These are phyloP conservation scores for Propithecus deckenii DNA, from an alignment of 2,797 vertebrate genomes.

Conservation along the genomic window DNA sequence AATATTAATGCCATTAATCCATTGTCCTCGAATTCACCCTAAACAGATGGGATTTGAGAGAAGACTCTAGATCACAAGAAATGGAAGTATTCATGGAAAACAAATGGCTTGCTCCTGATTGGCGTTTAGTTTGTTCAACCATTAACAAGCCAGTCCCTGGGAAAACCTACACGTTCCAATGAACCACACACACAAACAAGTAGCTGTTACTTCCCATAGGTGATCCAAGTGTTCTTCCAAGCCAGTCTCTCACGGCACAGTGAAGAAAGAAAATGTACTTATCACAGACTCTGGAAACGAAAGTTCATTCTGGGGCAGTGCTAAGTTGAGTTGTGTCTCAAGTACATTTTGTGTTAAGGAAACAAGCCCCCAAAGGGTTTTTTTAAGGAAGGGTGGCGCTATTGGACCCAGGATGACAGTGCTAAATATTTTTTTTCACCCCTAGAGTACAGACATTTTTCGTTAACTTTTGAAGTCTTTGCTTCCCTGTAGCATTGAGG, in stretches of 20 bases:
- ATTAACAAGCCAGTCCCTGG: conserved; percentile 64
- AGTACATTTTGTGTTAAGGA: neutral
- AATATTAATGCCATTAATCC: conserved; percentile 78
- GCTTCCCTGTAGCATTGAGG: neutral
- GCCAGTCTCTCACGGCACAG: neutral
- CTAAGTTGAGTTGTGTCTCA: neutral
- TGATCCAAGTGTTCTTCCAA: neutral
- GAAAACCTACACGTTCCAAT: conserved; percentile 43
- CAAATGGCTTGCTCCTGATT: conserved; percentile 38
- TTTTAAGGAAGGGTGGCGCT: neutral
- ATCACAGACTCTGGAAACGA: neutral
- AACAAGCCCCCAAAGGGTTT: neutral
- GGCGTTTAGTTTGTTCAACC: conserved; percentile 39
- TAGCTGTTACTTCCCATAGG: neutral
- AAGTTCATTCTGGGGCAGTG: neutral
- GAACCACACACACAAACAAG: neutral
- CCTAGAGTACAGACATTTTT: neutral
- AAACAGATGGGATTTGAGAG: conserved; percentile 73
- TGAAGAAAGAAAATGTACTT: neutral
- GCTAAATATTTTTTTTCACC: neutral
- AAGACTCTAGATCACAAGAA: conserved; percentile 74
- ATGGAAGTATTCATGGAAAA: conserved; percentile 62
- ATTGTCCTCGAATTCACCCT: conserved; percentile 75
- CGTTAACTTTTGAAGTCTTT: neutral
- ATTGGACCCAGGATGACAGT: rapidly evolving